Percentiles rank a stretch among this genome's conserved stretches.
These are phyloP conservation scores for Acrocephalus arundinaceus DNA, from an alignment of 2,113 vertebrate species.

Conservation along the genomic window DNA sequence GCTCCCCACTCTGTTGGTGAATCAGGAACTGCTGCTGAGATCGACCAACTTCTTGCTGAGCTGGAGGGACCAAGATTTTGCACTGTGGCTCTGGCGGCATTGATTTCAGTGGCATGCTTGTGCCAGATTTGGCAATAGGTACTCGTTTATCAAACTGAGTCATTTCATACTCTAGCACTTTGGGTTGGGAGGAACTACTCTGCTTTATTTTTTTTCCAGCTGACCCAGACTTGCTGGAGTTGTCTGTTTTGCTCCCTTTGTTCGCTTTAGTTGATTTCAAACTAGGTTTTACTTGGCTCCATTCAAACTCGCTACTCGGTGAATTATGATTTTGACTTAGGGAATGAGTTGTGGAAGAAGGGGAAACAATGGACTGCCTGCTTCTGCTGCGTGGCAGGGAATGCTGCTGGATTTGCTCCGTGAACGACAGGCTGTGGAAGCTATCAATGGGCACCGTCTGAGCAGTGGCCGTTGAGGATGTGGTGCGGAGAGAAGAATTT, in stretches of 20 bases:
- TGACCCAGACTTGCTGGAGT: conserved; percentile 79
- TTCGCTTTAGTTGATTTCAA: conserved; percentile 86
- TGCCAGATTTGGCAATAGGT: conserved; percentile 82
- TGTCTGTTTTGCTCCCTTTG: conserved; percentile 83
- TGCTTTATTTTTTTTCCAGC: conserved; percentile 89
- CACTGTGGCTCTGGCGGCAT: conserved; percentile 78
- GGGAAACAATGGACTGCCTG: conserved; percentile 93
- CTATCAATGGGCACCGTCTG: conserved; percentile 97
- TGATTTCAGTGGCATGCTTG: conserved; percentile 73
- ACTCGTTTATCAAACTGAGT: conserved; percentile 92
- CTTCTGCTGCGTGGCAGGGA: conserved; percentile 93
- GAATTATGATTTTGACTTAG: conserved; percentile 85
- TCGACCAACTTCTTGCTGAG: conserved; percentile 81
- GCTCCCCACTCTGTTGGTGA: conserved; percentile 88
- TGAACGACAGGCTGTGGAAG: conserved; percentile 90
- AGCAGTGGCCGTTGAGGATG: conserved; percentile 93
- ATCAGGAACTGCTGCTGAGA: conserved; percentile 87
- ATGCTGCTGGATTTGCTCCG: conserved; percentile 96
- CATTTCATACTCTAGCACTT: conserved; percentile 97
- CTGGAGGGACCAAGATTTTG: conserved; percentile 83
- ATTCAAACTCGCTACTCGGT: conserved; percentile 90
- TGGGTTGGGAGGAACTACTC: conserved; percentile 79
- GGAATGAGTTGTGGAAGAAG: conserved; percentile 91
- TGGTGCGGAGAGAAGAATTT: conserved; percentile 94
- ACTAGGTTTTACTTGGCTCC: conserved; percentile 90